Percentiles rank a stretch among this genome's conserved stretches.
Conservation (phyloP, 92 coral and sea anemone genomes). For the Phenganax stokvisi region DNA sequence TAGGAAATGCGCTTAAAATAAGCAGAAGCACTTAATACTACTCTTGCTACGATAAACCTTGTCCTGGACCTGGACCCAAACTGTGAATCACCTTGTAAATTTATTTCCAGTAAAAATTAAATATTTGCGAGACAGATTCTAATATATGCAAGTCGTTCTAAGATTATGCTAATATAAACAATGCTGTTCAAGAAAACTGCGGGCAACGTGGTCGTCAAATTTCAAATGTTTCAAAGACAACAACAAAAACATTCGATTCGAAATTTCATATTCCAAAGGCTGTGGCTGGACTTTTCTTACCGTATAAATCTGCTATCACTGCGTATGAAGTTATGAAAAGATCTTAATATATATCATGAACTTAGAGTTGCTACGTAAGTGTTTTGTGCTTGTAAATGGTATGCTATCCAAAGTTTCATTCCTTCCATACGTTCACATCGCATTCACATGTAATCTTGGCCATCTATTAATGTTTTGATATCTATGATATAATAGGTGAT, state of each 20-base stretch:
- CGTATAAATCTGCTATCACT: not conserved
- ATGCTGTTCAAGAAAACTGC: conserved; percentile 1
- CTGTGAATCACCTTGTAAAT: too few species aligned
- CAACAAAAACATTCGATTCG: not conserved
- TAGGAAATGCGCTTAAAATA: too few species aligned
- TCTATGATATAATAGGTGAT: too few species aligned
- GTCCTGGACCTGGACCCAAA: too few species aligned
- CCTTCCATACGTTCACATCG: not conserved
- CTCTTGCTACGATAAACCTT: too few species aligned
- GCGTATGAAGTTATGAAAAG: not conserved
- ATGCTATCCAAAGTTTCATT: not conserved
- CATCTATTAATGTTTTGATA: too few species aligned
- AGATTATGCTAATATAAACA: not conserved
- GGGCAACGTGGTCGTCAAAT: conserved; percentile 34
- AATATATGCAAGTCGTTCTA: not conserved
- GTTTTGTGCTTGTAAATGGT: not conserved
- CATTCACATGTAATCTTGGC: too few species aligned
- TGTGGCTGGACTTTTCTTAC: not conserved
- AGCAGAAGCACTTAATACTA: too few species aligned
- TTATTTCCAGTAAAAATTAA: not conserved
- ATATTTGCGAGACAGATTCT: not conserved
- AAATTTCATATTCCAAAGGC: not conserved
- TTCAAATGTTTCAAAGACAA: not conserved
- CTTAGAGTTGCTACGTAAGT: conserved; percentile 95
- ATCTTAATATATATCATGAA: conserved; percentile 53